Evolutionary conservation across 2,113 vertebrate species (phyloP).

Genomic region (Prunella fulvescens): DNA sequence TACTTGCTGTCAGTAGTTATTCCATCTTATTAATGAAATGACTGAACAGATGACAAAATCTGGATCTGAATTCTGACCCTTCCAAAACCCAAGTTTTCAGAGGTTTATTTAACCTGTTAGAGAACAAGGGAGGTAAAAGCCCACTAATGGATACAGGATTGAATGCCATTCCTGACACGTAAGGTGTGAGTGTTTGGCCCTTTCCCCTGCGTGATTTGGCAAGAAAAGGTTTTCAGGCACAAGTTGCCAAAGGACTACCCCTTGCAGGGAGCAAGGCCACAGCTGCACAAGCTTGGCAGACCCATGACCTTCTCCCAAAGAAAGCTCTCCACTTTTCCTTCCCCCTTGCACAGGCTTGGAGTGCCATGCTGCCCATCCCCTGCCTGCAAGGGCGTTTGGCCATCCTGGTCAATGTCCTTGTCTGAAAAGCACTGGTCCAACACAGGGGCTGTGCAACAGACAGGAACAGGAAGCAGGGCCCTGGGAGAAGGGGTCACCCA

Average conservation of each 20-base stretch:
- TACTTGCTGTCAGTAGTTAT: background rate
- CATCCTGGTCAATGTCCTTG: background rate
- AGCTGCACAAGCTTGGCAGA: background rate
- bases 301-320: background rate
- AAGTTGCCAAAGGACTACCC: background rate
- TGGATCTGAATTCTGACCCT: background rate
- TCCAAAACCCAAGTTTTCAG: background rate
- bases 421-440: background rate
- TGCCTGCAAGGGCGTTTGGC: background rate
- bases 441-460: background rate
- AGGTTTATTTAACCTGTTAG: background rate
- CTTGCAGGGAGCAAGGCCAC: background rate
- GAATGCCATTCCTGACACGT: background rate
- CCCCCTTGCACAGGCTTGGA: background rate
- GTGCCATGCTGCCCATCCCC: rapidly evolving
- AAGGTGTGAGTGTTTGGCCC: background rate
- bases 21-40: background rate
- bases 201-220: background rate
- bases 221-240: background rate
- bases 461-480: background rate
- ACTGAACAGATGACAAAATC: background rate
- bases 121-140: background rate
- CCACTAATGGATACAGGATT: background rate
- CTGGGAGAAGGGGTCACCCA: background rate
- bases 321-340: background rate